These are phyloP conservation scores for Brachyopa scutellaris DNA, from an alignment of 2,888 invertebrate species.

Conservation along the genomic window DNA sequence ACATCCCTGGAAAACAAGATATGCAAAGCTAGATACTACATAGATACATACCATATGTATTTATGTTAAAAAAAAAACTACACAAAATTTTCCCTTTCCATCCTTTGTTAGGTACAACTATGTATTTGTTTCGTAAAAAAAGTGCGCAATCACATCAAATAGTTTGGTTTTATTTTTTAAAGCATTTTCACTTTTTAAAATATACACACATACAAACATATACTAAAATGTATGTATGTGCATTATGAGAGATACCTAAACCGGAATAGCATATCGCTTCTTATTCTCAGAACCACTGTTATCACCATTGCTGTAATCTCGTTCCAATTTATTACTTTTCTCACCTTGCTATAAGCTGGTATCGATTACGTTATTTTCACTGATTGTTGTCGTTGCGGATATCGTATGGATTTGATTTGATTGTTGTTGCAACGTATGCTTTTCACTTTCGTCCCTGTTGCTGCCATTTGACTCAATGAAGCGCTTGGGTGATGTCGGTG, in stretches of 20 bases:
- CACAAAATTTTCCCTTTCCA: not conserved
- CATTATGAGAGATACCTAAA: conserved; percentile 71
- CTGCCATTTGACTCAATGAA: conserved; percentile 20
- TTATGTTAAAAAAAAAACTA: not conserved
- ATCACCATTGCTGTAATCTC: conserved; percentile 41
- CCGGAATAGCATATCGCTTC: conserved; percentile 80
- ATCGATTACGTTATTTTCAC: conserved; percentile 61
- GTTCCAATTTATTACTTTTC: conserved; percentile 67
- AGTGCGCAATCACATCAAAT: conserved; percentile 28
- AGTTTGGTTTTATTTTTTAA: not conserved
- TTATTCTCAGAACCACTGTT: conserved; percentile 65
- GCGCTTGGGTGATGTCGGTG: conserved; percentile 30
- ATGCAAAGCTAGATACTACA: too few species aligned
- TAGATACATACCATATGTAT: too few species aligned
- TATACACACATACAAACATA: not conserved
- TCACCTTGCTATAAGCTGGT: conserved; percentile 81
- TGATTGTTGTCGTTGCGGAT: conserved; percentile 72
- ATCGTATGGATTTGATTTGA: conserved; percentile 64
- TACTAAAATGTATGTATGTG: not conserved
- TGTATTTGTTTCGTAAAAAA: too few species aligned
- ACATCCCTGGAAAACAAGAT: not conserved
- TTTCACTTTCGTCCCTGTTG: conserved; percentile 39
- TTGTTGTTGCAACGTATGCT: conserved; percentile 28
- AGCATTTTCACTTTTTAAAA: conserved; percentile 14
- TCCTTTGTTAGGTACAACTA: too few species aligned